Evolutionary conservation across 2,113 vertebrate genomes (phyloP), one percentile per base, ranked within the genome.

Genomic region (Dipodomys stephensi): DNA sequence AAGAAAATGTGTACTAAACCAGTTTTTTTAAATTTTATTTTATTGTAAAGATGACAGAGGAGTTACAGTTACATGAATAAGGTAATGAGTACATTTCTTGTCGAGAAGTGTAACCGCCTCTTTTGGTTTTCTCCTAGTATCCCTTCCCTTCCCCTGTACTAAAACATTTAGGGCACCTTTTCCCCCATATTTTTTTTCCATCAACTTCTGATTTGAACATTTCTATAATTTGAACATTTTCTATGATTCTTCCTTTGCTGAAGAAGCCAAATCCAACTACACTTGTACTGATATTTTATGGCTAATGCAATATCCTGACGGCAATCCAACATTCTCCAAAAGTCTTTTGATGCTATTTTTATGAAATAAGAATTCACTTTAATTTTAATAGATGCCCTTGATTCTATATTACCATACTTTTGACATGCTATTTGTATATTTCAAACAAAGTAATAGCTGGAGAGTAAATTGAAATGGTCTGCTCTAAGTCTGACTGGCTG

Each of bases 331-430:
- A 67, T 95, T 69, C 20, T 27, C 6, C 15, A 53, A 64, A 80
- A 89, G 27, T 1, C 15, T 30, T 94, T 89, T 57, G 53, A n/a
- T 67, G 35, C 10, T 44, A 76, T 27, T 83, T 87, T 87, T 80
- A 84, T 82, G 85, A 71, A 86, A 79, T 76, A 67, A 67, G 65
- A 80, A 46, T n/a, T 27, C 22, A 19, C 15, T 72, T 94, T 87
- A 32, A 91, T 81, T 90, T 65, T n/a, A 53, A 27, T 25, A 39
- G 74, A 62, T 74, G 39, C 20, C 23, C 60, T 85, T 82, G 25
- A 30, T 69, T 88, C 49, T 83, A 57, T 68, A 65, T 65, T 32
- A 19, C 30, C 69, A 80, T 46, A n/a, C 4, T 53, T 77, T 60
- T 85, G 35, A 74, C n/a, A 81, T 32, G 28, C 30, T 85, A 87